Percentiles rank a stretch among this genome's conserved stretches.
These are phyloP conservation scores for Entomyzon cyanotis DNA, from an alignment of 2,113 vertebrate genomes.

Conservation along the genomic window DNA sequence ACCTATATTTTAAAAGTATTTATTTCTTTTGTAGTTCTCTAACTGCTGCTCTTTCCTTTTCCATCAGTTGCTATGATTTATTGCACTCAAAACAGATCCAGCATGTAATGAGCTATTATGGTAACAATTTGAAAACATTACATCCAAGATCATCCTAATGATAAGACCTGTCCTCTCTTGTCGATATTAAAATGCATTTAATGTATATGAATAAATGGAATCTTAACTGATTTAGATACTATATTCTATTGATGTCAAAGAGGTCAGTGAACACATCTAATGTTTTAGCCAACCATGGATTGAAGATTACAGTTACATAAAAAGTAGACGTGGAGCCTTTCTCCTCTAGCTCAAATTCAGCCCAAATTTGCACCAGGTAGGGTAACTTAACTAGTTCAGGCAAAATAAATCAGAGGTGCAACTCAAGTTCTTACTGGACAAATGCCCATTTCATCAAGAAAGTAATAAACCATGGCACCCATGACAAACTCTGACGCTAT, in stretches of 20 bases:
- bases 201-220: constrained; percentile 41
- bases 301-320: neutral
- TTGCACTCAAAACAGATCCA: neutral
- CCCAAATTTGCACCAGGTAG: neutral
- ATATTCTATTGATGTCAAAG: constrained; percentile 14
- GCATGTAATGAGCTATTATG: neutral
- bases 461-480: constrained; percentile 49
- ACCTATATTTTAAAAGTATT: neutral
- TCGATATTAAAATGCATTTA: constrained; percentile 24
- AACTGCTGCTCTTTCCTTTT: neutral
- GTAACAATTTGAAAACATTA: constrained; percentile 30
- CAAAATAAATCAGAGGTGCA: constrained; percentile 19
- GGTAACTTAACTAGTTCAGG: neutral
- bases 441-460: constrained; percentile 50
- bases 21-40: neutral
- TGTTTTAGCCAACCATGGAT: constrained; percentile 11
- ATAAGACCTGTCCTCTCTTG: constrained; percentile 3
- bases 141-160: constrained; percentile 1
- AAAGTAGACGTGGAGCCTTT: neutral
- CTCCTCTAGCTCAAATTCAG: neutral
- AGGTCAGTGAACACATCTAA: constrained; percentile 9
- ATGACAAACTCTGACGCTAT: constrained; percentile 45
- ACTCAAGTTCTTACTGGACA: constrained; percentile 40
- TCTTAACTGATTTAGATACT: constrained; percentile 49
- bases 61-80: neutral